Percentiles rank a stretch among this genome's conserved stretches.
phyloP scores from a whole-genome alignment of 1,140 invertebrate species.

The Aporrectodea caliginosa region DNA sequence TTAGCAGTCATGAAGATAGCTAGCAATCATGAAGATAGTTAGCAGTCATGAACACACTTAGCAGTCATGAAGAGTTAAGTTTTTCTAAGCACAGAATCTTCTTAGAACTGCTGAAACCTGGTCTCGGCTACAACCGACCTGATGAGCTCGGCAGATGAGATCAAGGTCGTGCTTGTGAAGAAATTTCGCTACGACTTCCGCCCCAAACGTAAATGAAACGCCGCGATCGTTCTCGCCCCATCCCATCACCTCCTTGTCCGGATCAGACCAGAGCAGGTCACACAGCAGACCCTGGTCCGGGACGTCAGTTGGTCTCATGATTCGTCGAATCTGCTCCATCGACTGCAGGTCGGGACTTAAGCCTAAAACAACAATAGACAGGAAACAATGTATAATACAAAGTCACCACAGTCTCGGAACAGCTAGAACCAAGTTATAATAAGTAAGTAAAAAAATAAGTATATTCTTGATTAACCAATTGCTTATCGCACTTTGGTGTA shows the following conservation, averaged over 20 bases:
- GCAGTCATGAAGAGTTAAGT: too few species aligned
- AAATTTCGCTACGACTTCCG: constrained; percentile 62
- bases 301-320: constrained; percentile 62
- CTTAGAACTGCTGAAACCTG: too few species aligned
- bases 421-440: too few species aligned
- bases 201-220: constrained; percentile 61
- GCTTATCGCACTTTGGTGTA: too few species aligned
- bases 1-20: too few species aligned
- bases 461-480: too few species aligned
- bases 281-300: constrained; percentile 62
- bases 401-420: too few species aligned
- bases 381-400: too few species aligned
- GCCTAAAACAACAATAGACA: constrained; percentile 28
- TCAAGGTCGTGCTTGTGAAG: constrained; percentile 61
- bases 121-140: constrained; percentile 49
- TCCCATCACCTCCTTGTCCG: constrained; percentile 62
- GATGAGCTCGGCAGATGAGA: constrained; percentile 61
- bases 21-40: too few species aligned
- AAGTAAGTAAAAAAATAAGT: too few species aligned
- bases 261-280: constrained; percentile 63
- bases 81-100: too few species aligned
- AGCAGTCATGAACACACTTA: too few species aligned
- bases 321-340: constrained; percentile 62
- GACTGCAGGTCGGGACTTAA: constrained; percentile 60
- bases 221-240: constrained; percentile 63